Base-by-base conservation (phyloP, 2,113 vertebrate species). In the Lipophrys pholis region DNA sequence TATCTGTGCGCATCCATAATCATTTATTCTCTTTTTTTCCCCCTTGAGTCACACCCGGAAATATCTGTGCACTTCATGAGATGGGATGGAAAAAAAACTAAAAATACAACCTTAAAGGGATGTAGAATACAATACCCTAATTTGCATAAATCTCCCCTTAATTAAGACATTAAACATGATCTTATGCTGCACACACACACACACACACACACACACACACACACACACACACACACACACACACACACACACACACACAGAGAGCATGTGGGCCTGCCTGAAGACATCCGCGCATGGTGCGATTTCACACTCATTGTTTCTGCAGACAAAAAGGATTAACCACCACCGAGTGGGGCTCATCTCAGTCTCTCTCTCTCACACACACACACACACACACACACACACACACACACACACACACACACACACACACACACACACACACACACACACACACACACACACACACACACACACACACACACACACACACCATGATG, bases 221-320 rank as follows among this genome's bases (percentile, higher is more conserved):
- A 5, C 71, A 40, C 38, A 54, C 48, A 17, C 67, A 73, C 78
- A 36, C 45, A 30, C 69, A 70, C 80, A 50, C 49, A 70, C 6
- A 11, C 48, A 5, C 71, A 40, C 38, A 54, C 48, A 30, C 67
- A 73, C 78, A 36, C 45, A 30, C 69, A 70, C 80, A 49, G 16
- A 17, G 57, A 82, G 76, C 73, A 16, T 16, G 81, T 51, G 61
- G 50, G 79, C 45, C 55, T 38, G 89, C 90, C 87, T 87, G 78
- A 78, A 87, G 90, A 89, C 78, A 83, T 50, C 17, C 67, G 1
- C 38, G 69, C 61, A 59, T 41, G 48, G 46, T 71, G 83, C 11
- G 17, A 92, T 92, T 91, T 92, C 90, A 91, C 90, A 80, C 76
- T 69, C 78, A 87, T 89, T 90, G 89, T 90, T 89, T 88, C 73